phyloP scores from a whole-genome alignment of 2,113 vertebrate species.

The Semicossyphus pulcher region DNA sequence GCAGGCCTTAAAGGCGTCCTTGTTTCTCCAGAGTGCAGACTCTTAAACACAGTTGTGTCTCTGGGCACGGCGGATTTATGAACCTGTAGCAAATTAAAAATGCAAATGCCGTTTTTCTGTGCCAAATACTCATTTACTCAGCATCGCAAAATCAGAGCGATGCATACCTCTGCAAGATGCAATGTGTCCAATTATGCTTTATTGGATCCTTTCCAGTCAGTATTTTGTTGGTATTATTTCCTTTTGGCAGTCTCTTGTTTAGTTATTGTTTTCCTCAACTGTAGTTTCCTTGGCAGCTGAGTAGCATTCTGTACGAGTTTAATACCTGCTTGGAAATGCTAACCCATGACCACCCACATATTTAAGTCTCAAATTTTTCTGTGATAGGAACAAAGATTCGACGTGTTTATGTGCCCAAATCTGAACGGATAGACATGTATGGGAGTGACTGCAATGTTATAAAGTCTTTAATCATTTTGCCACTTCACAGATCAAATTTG shows the following conservation, averaged over 20 bases:
- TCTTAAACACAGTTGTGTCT: slow-evolving; percentile 34
- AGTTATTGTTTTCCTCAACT: too few species aligned
- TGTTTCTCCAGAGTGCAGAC: slow-evolving; percentile 10
- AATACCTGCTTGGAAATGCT: too few species aligned
- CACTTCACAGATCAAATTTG: too few species aligned
- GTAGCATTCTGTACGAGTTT: too few species aligned
- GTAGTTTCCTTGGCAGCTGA: too few species aligned
- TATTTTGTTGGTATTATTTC: background rate
- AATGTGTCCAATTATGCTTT: slow-evolving; percentile 28
- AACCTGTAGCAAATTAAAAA: slow-evolving; percentile 56
- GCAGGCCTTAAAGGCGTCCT: slow-evolving; percentile 5
- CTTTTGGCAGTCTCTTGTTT: background rate
- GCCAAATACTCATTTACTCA: slow-evolving; percentile 38
- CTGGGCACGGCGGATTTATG: slow-evolving; percentile 13
- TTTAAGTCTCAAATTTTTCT: too few species aligned
- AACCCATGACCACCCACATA: too few species aligned
- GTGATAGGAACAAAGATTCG: too few species aligned
- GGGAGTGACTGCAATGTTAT: too few species aligned
- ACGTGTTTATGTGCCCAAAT: too few species aligned
- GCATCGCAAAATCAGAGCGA: slow-evolving; percentile 32
- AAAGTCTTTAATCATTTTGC: too few species aligned
- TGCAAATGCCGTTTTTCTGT: slow-evolving; percentile 39
- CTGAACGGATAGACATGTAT: too few species aligned
- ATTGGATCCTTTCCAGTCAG: slow-evolving; percentile 23
- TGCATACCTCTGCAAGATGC: slow-evolving; percentile 17